Conservation (phyloP, 2,888 invertebrate genomes). For the Stictocephala bisonia region DNA sequence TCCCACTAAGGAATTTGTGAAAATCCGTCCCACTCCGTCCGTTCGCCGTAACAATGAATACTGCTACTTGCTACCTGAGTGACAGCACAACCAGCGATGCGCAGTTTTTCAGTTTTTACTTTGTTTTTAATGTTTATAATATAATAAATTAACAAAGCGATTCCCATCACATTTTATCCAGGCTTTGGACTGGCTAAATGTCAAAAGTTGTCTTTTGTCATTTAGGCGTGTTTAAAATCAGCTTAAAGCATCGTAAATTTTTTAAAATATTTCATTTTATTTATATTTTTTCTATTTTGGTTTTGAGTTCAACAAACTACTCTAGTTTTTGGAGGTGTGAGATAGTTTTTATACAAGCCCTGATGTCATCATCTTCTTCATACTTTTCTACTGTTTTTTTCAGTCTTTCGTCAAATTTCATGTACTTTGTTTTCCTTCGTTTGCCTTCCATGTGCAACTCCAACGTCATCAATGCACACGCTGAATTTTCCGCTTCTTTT, state of each 20-base stretch:
- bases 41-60: too few species aligned
- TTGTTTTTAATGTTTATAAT: too few species aligned
- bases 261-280: too few species aligned
- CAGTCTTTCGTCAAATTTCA: constrained; percentile 10
- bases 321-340: constrained; percentile 6
- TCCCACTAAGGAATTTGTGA: too few species aligned
- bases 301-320: background rate
- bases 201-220: background rate
- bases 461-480: background rate
- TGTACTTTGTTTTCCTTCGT: background rate
- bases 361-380: constrained; percentile 1
- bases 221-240: constrained; percentile 30
- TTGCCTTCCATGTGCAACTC: constrained; percentile 22
- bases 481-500: constrained; percentile 22
- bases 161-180: background rate
- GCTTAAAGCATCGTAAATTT: constrained; percentile 17
- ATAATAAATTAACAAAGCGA: background rate
- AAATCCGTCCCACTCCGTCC: too few species aligned
- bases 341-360: constrained; percentile 2
- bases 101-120: too few species aligned
- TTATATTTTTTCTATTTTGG: background rate
- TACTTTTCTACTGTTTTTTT: constrained; percentile 5
- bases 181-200: too few species aligned
- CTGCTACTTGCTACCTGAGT: too few species aligned
- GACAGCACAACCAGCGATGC: too few species aligned